Conservation (phyloP, 2,797 vertebrate species). For the Silurus aristotelis region DNA sequence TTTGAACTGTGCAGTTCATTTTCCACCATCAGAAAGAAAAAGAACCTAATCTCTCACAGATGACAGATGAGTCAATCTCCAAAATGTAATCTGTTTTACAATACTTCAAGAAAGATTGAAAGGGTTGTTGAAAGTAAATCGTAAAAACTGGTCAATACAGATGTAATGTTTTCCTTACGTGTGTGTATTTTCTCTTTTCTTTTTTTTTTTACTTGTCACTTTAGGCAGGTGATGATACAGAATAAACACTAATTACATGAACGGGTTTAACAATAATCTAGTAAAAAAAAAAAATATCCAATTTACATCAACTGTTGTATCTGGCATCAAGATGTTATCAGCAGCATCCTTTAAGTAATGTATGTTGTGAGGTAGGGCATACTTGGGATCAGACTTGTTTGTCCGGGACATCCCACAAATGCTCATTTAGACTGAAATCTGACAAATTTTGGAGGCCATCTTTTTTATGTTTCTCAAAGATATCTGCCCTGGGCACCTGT, state of each 20-base stretch:
- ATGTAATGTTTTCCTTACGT: not conserved
- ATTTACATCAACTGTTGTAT: not conserved
- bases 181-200: too few species aligned
- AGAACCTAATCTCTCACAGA: not conserved
- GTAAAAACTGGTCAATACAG: constrained; percentile 4
- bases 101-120: constrained; percentile 9
- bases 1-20: not conserved
- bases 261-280: not conserved
- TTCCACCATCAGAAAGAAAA: not conserved
- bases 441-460: too few species aligned
- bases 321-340: too few species aligned
- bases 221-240: not conserved
- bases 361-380: too few species aligned
- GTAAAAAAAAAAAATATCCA: not conserved
- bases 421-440: too few species aligned
- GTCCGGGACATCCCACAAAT: too few species aligned
- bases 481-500: too few species aligned
- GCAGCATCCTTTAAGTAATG: too few species aligned
- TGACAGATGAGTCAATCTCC: not conserved
- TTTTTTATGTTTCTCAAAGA: too few species aligned
- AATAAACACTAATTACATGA: not conserved
- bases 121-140: not conserved
- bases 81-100: constrained; percentile 12
- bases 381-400: too few species aligned
- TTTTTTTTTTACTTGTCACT: not conserved